Evolutionary conservation across 2,888 invertebrate genomes (phyloP), one percentile per base, ranked within the genome.

Genomic region (Lithophane semibrunnea): DNA sequence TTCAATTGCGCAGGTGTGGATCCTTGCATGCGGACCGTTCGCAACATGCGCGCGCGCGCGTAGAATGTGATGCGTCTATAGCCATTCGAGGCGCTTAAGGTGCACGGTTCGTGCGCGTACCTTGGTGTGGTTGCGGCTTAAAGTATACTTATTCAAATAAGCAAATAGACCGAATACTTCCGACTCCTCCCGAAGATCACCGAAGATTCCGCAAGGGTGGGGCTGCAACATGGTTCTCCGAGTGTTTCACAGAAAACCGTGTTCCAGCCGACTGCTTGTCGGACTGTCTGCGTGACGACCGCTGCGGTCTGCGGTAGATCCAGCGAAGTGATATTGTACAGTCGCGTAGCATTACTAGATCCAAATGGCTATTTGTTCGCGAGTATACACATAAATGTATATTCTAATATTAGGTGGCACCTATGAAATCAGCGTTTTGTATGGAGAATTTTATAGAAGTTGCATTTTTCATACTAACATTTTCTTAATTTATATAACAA

Each of bases 181-280:
- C 3, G 3, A 49, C 12, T 2, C 4, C 0, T 18, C 9, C 47
- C 67, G 79, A 72, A 64, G 44, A 5, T 4, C 8, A 2, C 37
- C 49, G 79, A 67, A 52, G 61, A 37, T 18, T 24, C 80, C 69
- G 44, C 52, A 21, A 67, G 81, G 29, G 61, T 67, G 75, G 12
- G 80, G 69, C 24, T 75, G 80, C 12, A 80, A 70, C 75, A 80
- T 75, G 81, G 69, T 80, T 80, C 1, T 80, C 81, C 13, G 2
- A 24, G 0, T 0, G 29, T n/a, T 60, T 66, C 80, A 80, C 66
- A 66, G 81, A 80, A 80, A 80, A 80, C 56, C 81, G 80, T 80
- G 80, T 80, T 80, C 80, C 75, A 80, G 24, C 69, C 81, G n/a
- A 61, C 16, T 69, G 0, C 61, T 80, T 66, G 75, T 24, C 56